Conservation (phyloP, 2,797 vertebrate species). For the Tenualosa thibaudeaui region DNA sequence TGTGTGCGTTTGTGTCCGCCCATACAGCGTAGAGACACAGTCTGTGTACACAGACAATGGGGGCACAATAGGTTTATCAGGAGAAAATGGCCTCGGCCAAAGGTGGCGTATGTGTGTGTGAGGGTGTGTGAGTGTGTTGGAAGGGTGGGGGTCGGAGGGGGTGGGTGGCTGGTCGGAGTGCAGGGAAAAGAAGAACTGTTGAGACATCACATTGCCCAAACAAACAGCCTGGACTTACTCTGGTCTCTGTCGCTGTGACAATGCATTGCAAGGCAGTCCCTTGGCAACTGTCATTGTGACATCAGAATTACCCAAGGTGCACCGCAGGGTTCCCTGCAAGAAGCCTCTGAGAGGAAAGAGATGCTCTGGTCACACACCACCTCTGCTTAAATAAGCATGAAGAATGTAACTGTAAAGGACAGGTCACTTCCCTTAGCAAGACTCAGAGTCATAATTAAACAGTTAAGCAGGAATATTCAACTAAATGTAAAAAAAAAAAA, state of each 20-base stretch:
- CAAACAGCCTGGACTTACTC: constrained; percentile 35
- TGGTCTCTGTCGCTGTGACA: constrained; percentile 41
- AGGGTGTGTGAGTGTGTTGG: background rate
- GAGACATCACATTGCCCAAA: constrained; percentile 36
- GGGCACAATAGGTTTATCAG: background rate
- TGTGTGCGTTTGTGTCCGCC: constrained; percentile 42
- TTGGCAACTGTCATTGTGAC: constrained; percentile 70
- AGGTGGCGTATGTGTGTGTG: background rate
- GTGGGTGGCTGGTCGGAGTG: background rate
- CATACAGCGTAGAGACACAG: background rate
- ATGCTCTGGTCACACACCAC: background rate
- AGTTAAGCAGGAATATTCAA: too few relatives aligned
- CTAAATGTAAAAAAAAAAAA: too few relatives aligned
- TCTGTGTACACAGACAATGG: background rate
- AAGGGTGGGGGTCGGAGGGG: background rate
- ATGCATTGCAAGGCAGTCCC: constrained; percentile 63
- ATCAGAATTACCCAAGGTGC: constrained; percentile 68
- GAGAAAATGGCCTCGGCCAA: background rate
- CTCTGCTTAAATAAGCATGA: background rate
- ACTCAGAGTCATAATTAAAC: too few relatives aligned
- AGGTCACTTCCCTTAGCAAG: too few relatives aligned
- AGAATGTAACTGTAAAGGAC: background rate
- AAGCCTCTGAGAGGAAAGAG: constrained; percentile 46
- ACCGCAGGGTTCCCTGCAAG: constrained; percentile 52
- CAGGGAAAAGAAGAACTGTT: background rate